Percentiles rank a stretch among this genome's conserved stretches.
phyloP scores from a whole-genome alignment of 2,888 invertebrate species.

The Tricholauxania praeusta region DNA sequence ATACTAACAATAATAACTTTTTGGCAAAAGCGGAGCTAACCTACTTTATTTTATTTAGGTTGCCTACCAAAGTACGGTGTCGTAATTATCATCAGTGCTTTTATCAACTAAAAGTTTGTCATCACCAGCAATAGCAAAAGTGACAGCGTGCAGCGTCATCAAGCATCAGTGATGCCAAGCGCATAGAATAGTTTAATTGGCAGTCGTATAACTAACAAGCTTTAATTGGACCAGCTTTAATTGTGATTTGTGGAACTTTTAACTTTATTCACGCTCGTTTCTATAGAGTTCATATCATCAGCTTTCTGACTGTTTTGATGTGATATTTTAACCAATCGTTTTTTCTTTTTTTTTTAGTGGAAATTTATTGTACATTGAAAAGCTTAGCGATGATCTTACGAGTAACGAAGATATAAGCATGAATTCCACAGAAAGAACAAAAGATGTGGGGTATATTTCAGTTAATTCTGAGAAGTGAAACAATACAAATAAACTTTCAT shows the following conservation, averaged over 20 bases:
- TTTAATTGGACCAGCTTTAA: not conserved
- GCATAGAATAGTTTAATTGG: slow-evolving; percentile 9
- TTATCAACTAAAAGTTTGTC: not conserved
- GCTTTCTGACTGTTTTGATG: too few relatives aligned
- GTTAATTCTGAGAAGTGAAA: slow-evolving; percentile 5
- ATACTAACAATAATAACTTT: too few relatives aligned
- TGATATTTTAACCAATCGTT: too few relatives aligned
- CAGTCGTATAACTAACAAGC: slow-evolving; percentile 3
- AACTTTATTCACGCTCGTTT: not conserved
- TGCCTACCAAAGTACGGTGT: too few relatives aligned
- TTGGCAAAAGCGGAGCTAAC: too few relatives aligned
- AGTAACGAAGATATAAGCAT: too few relatives aligned
- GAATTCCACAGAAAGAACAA: too few relatives aligned
- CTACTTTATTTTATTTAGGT: too few relatives aligned
- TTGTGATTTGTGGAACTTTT: not conserved
- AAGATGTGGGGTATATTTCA: not conserved
- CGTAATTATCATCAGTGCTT: not conserved
- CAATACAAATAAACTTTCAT: slow-evolving; percentile 15
- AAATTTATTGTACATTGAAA: too few relatives aligned
- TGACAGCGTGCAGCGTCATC: not conserved
- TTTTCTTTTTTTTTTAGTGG: too few relatives aligned
- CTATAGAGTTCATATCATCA: too few relatives aligned
- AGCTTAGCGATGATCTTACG: too few relatives aligned
- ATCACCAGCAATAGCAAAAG: not conserved
- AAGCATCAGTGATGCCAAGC: slow-evolving; percentile 1